phyloP scores from a whole-genome alignment of 2,888 invertebrate genomes.

The Cephonodes hylas region DNA sequence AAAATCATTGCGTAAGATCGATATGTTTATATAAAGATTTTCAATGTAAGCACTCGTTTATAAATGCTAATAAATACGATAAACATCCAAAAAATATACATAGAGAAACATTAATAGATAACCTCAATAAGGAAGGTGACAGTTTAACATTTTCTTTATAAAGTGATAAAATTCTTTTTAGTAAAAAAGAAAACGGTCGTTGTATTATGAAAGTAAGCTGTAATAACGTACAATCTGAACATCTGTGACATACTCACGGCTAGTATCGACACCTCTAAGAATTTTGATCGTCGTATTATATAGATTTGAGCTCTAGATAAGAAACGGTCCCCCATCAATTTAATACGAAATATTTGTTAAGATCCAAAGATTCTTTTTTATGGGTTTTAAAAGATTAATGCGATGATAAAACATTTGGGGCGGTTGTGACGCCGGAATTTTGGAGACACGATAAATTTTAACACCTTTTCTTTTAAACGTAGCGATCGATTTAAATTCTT shows the following conservation, averaged over 20 bases:
- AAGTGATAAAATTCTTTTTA: background rate
- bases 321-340: conserved; percentile 73
- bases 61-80: background rate
- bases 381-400: conserved; percentile 74
- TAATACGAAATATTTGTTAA: conserved; percentile 75
- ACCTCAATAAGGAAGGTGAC: background rate
- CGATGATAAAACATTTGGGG: conserved; percentile 72
- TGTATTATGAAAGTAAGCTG: conserved; percentile 13
- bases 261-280: conserved; percentile 80
- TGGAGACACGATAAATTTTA: conserved; percentile 67
- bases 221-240: conserved; percentile 46
- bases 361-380: conserved; percentile 76
- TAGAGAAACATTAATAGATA: background rate
- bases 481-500: conserved; percentile 18
- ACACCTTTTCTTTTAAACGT: conserved; percentile 49
- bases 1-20: no score
- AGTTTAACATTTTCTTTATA: background rate
- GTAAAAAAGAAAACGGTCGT: background rate
- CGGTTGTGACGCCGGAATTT: conserved; percentile 57
- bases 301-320: conserved; percentile 69
- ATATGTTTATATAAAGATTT: no score
- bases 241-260: conserved; percentile 57
- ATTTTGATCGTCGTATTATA: conserved; percentile 69
- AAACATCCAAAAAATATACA: background rate
- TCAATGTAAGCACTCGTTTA: no score